phyloP scores from a whole-genome alignment of 2,888 invertebrate species.

The Rhabditophanes sp. region DNA sequence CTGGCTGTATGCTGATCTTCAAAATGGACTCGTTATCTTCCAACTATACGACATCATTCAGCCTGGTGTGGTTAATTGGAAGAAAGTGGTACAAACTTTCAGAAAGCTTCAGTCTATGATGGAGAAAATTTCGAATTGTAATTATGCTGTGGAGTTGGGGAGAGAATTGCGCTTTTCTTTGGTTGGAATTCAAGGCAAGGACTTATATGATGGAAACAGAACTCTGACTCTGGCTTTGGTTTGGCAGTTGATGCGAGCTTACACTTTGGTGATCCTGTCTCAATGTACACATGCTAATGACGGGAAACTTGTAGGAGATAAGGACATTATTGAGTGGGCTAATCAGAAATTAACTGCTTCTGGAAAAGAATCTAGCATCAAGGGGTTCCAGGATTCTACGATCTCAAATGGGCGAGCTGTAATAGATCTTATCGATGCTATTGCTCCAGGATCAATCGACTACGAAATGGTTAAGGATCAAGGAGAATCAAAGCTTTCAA shows the following conservation, averaged over 20 bases:
- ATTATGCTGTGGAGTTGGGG: conserved; percentile 88
- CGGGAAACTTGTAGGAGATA: conserved; percentile 64
- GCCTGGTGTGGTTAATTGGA: conserved; percentile 88
- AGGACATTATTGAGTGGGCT: conserved; percentile 88
- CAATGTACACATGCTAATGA: conserved; percentile 55
- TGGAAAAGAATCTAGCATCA: conserved; percentile 46
- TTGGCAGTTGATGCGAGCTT: conserved; percentile 97
- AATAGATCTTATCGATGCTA: conserved; percentile 81
- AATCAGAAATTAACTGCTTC: conserved; percentile 57
- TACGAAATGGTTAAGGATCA: conserved; percentile 62
- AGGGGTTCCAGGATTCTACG: conserved; percentile 60
- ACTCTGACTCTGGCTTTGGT: conserved; percentile 63
- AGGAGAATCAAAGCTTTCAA: conserved; percentile 55
- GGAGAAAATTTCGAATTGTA: conserved; percentile 94
- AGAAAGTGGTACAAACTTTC: conserved; percentile 59
- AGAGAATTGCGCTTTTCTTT: conserved; percentile 79
- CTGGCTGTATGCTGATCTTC: conserved; percentile 86
- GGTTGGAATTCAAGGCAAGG: conserved; percentile 88
- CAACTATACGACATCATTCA: conserved; percentile 85
- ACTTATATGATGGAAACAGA: conserved; percentile 62
- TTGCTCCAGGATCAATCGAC: conserved; percentile 82
- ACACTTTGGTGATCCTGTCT: conserved; percentile 78
- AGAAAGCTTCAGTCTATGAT: conserved; percentile 80
- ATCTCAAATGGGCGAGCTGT: conserved; percentile 74
- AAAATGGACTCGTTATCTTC: conserved; percentile 86